Conservation (phyloP, 2,113 vertebrate genomes). For the Pluvianellus socialis region DNA sequence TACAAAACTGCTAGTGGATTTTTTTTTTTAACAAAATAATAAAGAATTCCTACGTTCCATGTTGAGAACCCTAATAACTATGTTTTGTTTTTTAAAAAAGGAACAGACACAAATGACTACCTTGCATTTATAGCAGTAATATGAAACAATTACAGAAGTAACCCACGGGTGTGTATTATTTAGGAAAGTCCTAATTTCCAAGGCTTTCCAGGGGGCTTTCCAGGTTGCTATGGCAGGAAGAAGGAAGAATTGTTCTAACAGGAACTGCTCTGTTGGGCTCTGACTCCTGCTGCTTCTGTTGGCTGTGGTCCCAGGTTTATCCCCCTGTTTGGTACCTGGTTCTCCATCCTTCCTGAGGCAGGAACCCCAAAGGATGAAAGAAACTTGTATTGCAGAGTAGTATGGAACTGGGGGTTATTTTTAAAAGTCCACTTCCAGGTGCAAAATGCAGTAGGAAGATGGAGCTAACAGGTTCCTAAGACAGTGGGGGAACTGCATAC, state of each 20-base stretch:
- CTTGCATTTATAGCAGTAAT: neutral
- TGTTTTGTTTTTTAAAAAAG: neutral
- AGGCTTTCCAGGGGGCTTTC: neutral
- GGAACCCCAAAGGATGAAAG: neutral
- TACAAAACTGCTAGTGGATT: neutral
- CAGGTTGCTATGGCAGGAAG: neutral
- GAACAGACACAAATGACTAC: neutral
- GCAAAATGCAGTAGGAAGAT: neutral
- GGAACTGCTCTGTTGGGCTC: neutral
- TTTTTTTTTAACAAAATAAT: neutral
- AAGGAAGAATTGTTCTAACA: neutral
- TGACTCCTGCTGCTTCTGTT: neutral
- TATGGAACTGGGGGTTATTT: neutral
- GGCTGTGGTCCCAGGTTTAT: neutral
- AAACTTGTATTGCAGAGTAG: neutral
- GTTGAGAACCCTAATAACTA: neutral
- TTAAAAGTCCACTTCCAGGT: neutral
- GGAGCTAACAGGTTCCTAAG: neutral
- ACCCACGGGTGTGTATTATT: neutral
- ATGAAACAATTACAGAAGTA: neutral
- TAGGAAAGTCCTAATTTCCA: neutral
- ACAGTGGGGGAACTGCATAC: neutral
- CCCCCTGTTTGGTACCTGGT: fast-evolving
- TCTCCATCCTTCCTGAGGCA: neutral
- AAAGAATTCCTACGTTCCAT: neutral